Percentiles rank a stretch among this genome's conserved stretches.
These are phyloP conservation scores for Leptinotarsa peninsularis DNA, from an alignment of 2,888 invertebrate genomes.

Conservation along the genomic window DNA sequence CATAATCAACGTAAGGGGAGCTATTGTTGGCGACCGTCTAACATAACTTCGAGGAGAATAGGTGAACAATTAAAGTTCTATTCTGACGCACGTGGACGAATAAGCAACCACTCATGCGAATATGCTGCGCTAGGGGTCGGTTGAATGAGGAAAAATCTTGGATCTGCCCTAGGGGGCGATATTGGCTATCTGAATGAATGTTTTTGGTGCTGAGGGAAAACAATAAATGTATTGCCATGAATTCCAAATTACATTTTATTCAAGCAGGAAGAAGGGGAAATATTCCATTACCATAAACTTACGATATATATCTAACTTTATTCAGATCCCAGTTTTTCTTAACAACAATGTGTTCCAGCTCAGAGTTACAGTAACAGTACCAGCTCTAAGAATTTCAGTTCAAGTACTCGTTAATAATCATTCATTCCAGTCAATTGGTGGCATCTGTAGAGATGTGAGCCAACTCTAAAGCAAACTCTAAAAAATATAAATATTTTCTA, in stretches of 20 bases:
- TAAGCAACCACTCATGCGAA: conserved; percentile 53
- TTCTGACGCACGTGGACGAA: conserved; percentile 56
- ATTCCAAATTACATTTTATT: neutral
- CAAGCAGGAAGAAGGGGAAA: too few relatives aligned
- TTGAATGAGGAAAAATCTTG: conserved; percentile 27
- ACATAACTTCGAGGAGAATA: conserved; percentile 52
- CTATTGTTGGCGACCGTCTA: conserved; percentile 50
- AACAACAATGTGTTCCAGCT: too few relatives aligned
- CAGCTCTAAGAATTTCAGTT: too few relatives aligned
- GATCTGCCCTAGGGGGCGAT: conserved; percentile 31
- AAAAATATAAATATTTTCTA: too few relatives aligned
- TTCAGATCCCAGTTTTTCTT: too few relatives aligned
- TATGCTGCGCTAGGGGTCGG: conserved; percentile 32
- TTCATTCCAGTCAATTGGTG: too few relatives aligned
- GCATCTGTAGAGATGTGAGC: too few relatives aligned
- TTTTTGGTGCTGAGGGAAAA: conserved; percentile 10
- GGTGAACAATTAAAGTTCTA: conserved; percentile 58
- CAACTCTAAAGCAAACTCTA: too few relatives aligned
- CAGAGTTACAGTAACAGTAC: too few relatives aligned
- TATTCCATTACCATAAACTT: too few relatives aligned
- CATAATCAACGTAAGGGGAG: conserved; percentile 41
- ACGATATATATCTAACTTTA: too few relatives aligned
- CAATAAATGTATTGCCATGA: conserved; percentile 5
- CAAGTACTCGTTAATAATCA: too few relatives aligned
- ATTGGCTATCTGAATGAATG: conserved; percentile 18